These are phyloP conservation scores for Platynereis dumerilii DNA, from an alignment of 2,888 invertebrate genomes.

Conservation along the genomic window DNA sequence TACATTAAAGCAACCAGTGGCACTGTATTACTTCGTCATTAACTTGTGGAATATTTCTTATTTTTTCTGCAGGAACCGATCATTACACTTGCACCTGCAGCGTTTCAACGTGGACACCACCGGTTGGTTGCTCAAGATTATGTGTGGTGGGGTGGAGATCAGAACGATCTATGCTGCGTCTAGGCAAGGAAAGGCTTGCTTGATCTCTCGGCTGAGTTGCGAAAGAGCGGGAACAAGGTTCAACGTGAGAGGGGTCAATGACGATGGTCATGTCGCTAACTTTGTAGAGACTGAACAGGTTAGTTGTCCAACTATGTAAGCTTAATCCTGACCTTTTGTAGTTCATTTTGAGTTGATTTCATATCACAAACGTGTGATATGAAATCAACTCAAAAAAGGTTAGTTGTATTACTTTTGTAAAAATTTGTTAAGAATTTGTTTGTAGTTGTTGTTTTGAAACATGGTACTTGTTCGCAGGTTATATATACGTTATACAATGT, in stretches of 20 bases:
- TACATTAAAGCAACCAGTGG: too few relatives aligned
- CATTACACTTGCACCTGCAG: constrained; percentile 90
- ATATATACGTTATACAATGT: too few relatives aligned
- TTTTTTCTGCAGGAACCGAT: constrained; percentile 78
- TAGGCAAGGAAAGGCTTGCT: constrained; percentile 87
- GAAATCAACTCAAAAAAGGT: not conserved
- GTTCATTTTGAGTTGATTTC: too few relatives aligned
- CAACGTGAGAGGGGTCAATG: constrained; percentile 98
- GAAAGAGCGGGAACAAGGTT: constrained; percentile 98
- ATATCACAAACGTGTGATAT: not conserved
- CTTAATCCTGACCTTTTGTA: too few relatives aligned
- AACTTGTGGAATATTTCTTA: too few relatives aligned
- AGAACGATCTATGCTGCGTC: constrained; percentile 96
- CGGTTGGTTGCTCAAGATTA: constrained; percentile 90
- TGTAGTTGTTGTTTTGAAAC: not conserved
- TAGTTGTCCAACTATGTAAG: not conserved
- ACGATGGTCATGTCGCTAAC: constrained; percentile 98
- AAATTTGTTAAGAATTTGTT: not conserved
- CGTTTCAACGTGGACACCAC: constrained; percentile 89
- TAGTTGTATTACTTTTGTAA: not conserved
- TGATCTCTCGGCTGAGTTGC: constrained; percentile 94
- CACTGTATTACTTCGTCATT: constrained; percentile 3
- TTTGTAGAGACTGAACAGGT: constrained; percentile 99
- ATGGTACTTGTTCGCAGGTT: too few relatives aligned
- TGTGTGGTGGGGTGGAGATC: constrained; percentile 98